Base-by-base conservation (phyloP, 2,113 vertebrate species). In the Mesoclemmys tuberculata region DNA sequence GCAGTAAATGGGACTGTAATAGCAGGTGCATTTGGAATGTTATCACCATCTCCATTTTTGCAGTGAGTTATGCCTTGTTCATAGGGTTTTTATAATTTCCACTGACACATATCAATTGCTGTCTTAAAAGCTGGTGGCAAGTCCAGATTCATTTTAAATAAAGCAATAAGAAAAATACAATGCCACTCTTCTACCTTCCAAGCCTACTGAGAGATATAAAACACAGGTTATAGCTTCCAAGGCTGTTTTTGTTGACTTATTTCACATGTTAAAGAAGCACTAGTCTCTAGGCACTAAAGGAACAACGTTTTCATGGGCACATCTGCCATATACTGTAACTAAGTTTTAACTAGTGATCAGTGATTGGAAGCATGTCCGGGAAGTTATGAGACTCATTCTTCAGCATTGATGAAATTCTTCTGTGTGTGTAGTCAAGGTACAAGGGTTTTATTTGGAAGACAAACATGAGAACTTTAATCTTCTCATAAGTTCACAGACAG, bases 31-130 rank as follows among this genome's bases (percentile, higher is more conserved):
- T 8, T 35, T 93, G 64, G n/a, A 87, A n/a, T 84, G 68, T 35
- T 90, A 87, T 24, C 21, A 2, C 48, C 22, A 48, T 16, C 12
- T 93, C 51, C 2, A 2, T 87, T 91, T 95, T 82, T 29, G 51
- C 4, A 7, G n/a, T 38, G n/a, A 38, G 35, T 10, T 82, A 56
- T 82, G 81, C 5, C 1, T 22, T 1, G 0, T 9, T 6, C 78
- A 81, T 54, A 68, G 35, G 1, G 74, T 44, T 94, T 90, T 87
- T 35, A 46, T 10, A 51, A n/a, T 80, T 49, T 13, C 44, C 29
- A 29, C 4, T 74, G 84, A 58, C 35, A 12, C 64, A 80, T 90
- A 74, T 91, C 64, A 51, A 44, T 41, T 22, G 26, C 29, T 79
- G 58, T 26, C 35, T 90, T 77, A 44, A 75, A 58, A 41, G 8